Evolutionary conservation across 2,113 vertebrate genomes (phyloP), one percentile per base, ranked within the genome.

Genomic region (Lophura nycthemera): DNA sequence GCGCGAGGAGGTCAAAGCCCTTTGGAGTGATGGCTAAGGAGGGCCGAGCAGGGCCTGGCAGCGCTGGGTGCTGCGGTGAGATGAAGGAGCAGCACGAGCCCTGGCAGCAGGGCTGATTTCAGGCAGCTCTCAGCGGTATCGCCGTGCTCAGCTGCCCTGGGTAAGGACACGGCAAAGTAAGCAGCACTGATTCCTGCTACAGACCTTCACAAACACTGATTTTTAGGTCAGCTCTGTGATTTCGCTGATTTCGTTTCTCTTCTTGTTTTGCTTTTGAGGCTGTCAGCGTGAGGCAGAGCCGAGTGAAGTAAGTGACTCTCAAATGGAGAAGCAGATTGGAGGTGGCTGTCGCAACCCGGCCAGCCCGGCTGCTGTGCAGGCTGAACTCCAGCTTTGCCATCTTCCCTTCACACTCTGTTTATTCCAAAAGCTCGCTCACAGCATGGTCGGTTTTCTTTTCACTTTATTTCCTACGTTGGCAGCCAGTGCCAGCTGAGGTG

Each of bases 71-170:
- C 50, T 29, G 21, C 1, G 8, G 4, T 32, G 57, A 88, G 66
- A 65, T 11, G 72, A 69, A 4, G 6, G 2, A 36, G 61, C 65
- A 40, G 50, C 3, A 3, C 0, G 34, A 66, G 69, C 67, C 20
- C 45, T 7, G 52, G 52, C 29, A 43, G 52, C 14, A 19, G 20
- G 25, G 16, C 40, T 32, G 0, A 4, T 2, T 12, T 4, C 22
- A 27, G 40, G 43, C 47, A 40, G 64, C 69, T n/a, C 54, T 73
- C 34, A 0, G 81, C 5, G 36, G 59, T 57, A 0, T n/a, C 10
- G 1, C 38, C 15, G 1, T 0, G 21, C 5, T 32, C 21, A 1
- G 50, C 72, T 19, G 89, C 56, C 8, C 0, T 1, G 45, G 54
- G 76, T 67, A 5, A 47, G 54, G 86, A 30, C 1, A 1, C 2